These are phyloP conservation scores for Pteromalus puparum DNA, from an alignment of 1,140 invertebrate genomes.

Conservation along the genomic window DNA sequence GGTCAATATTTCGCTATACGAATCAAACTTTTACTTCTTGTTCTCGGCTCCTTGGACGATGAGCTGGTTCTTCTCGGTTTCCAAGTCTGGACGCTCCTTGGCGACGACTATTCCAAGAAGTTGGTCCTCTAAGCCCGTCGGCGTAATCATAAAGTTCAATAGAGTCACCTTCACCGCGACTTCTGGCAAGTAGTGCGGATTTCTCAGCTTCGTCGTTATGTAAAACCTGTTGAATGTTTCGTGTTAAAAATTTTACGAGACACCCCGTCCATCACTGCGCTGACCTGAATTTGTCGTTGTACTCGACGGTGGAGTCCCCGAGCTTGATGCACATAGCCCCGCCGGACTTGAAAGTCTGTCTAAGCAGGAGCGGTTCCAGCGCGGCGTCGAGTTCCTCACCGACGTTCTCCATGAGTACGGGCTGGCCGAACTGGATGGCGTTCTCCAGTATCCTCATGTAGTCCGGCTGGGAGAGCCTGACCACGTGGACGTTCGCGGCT, in stretches of 20 bases:
- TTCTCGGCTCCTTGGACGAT: conserved; percentile 95
- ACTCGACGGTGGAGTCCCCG: conserved; percentile 88
- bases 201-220: conserved; percentile 95
- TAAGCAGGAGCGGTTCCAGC: conserved; percentile 89
- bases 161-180: conserved; percentile 94
- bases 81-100: conserved; percentile 93
- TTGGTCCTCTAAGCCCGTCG: conserved; percentile 92
- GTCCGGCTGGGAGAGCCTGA: conserved; percentile 87
- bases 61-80: conserved; percentile 93
- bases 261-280: background rate
- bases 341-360: conserved; percentile 93
- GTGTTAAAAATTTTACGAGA: background rate
- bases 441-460: conserved; percentile 92
- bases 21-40: conserved; percentile 76
- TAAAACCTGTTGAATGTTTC: conserved; percentile 84
- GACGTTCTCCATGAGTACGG: conserved; percentile 91
- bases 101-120: conserved; percentile 94
- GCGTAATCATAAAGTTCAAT: conserved; percentile 95
- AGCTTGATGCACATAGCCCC: conserved; percentile 87
- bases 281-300: conserved; percentile 89
- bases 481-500: conserved; percentile 86
- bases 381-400: conserved; percentile 93
- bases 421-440: conserved; percentile 94
- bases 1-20: background rate
- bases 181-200: conserved; percentile 95